Evolutionary conservation across 1,140 invertebrate species (phyloP).

Genomic region (Lineus longissimus): DNA sequence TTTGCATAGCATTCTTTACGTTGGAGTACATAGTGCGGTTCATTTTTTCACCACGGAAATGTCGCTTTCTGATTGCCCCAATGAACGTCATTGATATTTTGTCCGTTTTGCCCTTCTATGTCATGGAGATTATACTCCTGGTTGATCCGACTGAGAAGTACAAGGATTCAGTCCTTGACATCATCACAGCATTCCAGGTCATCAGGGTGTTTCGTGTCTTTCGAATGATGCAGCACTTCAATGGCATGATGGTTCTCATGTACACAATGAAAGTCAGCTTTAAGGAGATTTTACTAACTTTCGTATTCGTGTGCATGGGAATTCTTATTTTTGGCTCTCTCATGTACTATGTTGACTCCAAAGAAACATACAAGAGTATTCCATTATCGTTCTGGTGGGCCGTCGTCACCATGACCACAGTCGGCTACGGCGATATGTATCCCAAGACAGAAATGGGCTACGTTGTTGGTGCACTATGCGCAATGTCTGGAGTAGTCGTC

Average conservation of each 20-base stretch:
- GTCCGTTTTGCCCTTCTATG: conserved; percentile 42
- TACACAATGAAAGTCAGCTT: conserved; percentile 98
- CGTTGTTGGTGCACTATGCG: conserved; percentile 42
- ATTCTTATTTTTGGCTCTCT: conserved; percentile 97
- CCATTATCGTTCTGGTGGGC: conserved; percentile 59
- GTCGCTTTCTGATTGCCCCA: conserved; percentile 36
- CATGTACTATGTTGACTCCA: conserved; percentile 88
- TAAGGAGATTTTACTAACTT: conserved; percentile 96
- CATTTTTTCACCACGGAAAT: conserved; percentile 41
- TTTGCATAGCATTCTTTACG: conserved; percentile 44
- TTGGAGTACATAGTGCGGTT: conserved; percentile 45
- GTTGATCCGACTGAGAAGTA: conserved; percentile 29
- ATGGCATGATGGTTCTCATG: conserved; percentile 94
- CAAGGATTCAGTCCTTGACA: conserved; percentile 38
- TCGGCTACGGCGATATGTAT: conserved; percentile 55
- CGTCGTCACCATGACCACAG: conserved; percentile 60
- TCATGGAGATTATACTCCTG: conserved; percentile 34
- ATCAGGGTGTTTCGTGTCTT: conserved; percentile 97
- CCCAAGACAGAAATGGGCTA: conserved; percentile 57
- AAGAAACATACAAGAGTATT: conserved; percentile 42
- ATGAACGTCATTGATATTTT: conserved; percentile 49
- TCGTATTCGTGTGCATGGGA: conserved; percentile 97
- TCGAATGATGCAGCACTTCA: conserved; percentile 96
- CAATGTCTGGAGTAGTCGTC: conserved; percentile 42
- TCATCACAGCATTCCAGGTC: conserved; percentile 82